Evolutionary conservation across 2,113 vertebrate species (phyloP).

Genomic region (Triplophysa siluroides): DNA sequence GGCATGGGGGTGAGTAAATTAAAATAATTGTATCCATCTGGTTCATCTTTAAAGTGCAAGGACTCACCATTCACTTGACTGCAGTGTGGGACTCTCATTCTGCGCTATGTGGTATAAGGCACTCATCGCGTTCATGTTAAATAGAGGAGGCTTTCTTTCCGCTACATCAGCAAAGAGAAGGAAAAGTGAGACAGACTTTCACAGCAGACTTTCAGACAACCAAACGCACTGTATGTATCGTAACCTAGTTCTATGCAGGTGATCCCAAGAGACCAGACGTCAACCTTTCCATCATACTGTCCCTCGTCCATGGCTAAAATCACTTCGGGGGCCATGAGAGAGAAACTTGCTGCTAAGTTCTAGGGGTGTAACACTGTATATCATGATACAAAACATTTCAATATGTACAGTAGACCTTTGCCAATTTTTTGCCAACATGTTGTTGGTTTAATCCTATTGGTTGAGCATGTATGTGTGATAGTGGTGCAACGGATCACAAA

Average conservation of each 20-base stretch:
- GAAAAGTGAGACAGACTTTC: not conserved
- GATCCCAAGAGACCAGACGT: constrained; percentile 83
- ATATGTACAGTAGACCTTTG: too few relatives aligned
- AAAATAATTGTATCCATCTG: too few relatives aligned
- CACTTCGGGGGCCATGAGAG: constrained; percentile 82
- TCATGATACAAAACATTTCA: too few relatives aligned
- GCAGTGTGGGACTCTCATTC: constrained; percentile 88
- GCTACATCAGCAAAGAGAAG: constrained; percentile 65
- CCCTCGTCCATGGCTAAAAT: constrained; percentile 84
- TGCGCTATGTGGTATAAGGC: constrained; percentile 96
- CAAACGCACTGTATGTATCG: not conserved
- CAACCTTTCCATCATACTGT: constrained; percentile 82
- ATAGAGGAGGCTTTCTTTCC: constrained; percentile 90
- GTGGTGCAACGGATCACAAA: too few relatives aligned
- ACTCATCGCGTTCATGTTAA: constrained; percentile 97
- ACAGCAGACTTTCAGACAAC: constrained; percentile 16
- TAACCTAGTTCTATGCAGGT: constrained; percentile 82
- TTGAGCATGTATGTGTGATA: too few relatives aligned
- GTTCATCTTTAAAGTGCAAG: not conserved
- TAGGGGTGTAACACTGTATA: too few relatives aligned
- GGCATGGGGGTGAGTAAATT: too few relatives aligned
- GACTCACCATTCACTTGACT: constrained; percentile 87
- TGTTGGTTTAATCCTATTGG: too few relatives aligned
- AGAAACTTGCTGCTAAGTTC: not conserved
- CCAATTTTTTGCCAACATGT: too few relatives aligned